Evolutionary conservation across 2,888 invertebrate genomes (phyloP).

Genomic region (Dexiosoma caninum): DNA sequence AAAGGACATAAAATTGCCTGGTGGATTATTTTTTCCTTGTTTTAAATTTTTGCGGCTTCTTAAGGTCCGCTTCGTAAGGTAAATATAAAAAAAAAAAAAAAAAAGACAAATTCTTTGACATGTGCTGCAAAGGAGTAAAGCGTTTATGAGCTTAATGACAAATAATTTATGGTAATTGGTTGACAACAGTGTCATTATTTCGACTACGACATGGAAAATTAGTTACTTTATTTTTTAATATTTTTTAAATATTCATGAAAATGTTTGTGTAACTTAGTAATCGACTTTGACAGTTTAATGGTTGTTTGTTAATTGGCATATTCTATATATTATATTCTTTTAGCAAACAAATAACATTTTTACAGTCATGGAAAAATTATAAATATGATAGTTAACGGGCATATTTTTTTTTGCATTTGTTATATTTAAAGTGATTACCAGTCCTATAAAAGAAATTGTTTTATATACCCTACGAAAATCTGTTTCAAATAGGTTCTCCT

Average conservation of each 20-base stretch:
- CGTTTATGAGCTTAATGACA: slow-evolving; percentile 63
- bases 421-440: too few relatives aligned
- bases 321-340: background rate
- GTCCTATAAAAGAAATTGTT: too few relatives aligned
- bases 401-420: too few relatives aligned
- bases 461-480: too few relatives aligned
- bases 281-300: background rate
- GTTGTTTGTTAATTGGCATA: background rate
- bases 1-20: background rate
- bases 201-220: background rate
- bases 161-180: slow-evolving; percentile 44
- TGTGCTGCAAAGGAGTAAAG: slow-evolving; percentile 53
- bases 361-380: background rate
- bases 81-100: background rate
- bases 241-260: slow-evolving; percentile 7
- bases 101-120: slow-evolving; percentile 14
- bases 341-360: too few relatives aligned
- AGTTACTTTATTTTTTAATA: background rate
- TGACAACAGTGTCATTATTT: slow-evolving; percentile 17
- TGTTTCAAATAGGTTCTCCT: too few relatives aligned
- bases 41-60: slow-evolving; percentile 33
- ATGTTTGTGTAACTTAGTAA: background rate
- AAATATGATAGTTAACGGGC: too few relatives aligned
- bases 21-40: background rate
- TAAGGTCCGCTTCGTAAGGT: background rate